A percentile compares a stretch with the other conserved stretches of the same genome.
phyloP scores from a whole-genome alignment of 2,888 invertebrate genomes.

The Pristionchus arcanus region DNA sequence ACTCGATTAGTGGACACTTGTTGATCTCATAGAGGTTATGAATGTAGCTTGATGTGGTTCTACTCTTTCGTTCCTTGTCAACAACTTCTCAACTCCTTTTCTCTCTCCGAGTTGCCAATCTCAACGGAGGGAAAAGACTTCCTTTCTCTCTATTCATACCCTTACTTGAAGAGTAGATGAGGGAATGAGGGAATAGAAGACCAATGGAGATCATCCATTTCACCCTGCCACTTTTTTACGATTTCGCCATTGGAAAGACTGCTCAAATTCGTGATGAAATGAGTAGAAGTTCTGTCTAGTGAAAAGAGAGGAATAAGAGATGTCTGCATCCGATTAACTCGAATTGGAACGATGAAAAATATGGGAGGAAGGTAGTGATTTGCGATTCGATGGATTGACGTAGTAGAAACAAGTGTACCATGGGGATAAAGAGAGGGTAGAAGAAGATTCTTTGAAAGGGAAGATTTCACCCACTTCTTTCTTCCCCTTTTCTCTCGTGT shows the following conservation, averaged over 20 bases:
- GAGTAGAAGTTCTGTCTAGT: background rate
- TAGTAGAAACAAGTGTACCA: constrained; percentile 11
- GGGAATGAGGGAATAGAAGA: background rate
- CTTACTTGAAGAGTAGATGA: background rate
- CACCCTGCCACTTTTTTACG: background rate
- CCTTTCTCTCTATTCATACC: background rate
- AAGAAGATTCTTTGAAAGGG: background rate
- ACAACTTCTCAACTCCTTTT: background rate
- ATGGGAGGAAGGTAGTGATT: constrained; percentile 1
- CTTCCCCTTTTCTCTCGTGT: background rate
- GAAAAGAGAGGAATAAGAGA: background rate
- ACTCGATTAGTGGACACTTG: background rate
- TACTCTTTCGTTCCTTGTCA: background rate
- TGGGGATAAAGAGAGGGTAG: constrained; percentile 29
- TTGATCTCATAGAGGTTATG: background rate
- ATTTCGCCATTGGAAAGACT: background rate
- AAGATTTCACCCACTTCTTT: background rate
- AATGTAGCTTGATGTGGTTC: background rate
- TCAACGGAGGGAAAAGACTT: background rate
- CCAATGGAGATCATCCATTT: background rate
- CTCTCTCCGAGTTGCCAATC: constrained; percentile 8
- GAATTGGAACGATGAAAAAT: constrained; percentile 11
- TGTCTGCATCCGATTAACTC: constrained; percentile 20
- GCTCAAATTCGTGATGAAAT: background rate
- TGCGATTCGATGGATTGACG: background rate